Conservation (phyloP, 2,797 vertebrate species). For the Phoebastria nigripes region DNA sequence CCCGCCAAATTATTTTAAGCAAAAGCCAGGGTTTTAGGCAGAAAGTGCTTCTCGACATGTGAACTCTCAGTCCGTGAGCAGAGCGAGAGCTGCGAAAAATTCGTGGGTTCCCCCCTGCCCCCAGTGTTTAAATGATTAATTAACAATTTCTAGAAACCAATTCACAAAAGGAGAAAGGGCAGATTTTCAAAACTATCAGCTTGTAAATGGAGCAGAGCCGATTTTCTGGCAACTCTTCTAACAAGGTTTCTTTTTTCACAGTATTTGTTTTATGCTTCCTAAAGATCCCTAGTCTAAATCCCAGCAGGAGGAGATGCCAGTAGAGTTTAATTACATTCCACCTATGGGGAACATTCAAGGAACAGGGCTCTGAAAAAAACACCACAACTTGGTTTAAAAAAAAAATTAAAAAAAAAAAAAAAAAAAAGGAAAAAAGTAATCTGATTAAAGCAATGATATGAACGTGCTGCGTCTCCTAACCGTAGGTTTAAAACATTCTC, state of each 20-base stretch:
- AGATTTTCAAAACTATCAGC: slow-evolving; percentile 42
- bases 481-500: not conserved
- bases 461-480: slow-evolving; percentile 14
- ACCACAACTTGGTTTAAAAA: slow-evolving; percentile 2
- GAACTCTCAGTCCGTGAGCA: not conserved
- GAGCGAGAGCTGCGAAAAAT: not conserved
- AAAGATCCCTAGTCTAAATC: slow-evolving; percentile 55
- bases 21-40: not conserved
- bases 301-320: slow-evolving; percentile 58
- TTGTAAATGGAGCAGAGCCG: slow-evolving; percentile 23
- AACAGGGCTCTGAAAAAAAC: slow-evolving; percentile 22
- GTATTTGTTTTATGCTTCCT: slow-evolving; percentile 51
- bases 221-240: slow-evolving; percentile 43
- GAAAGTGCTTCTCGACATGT: not conserved
- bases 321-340: slow-evolving; percentile 71
- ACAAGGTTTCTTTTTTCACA: slow-evolving; percentile 34
- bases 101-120: not conserved
- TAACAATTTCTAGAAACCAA: slow-evolving; percentile 40
- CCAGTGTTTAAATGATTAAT: slow-evolving; percentile 26
- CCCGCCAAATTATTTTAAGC: not conserved
- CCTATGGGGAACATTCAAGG: slow-evolving; percentile 59
- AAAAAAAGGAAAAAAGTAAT: not conserved
- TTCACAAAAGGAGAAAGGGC: slow-evolving; percentile 26
- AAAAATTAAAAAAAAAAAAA: not conserved
- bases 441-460: slow-evolving; percentile 44